Conservation (phyloP, 2,113 vertebrate species). For the Xenopus borealis region DNA sequence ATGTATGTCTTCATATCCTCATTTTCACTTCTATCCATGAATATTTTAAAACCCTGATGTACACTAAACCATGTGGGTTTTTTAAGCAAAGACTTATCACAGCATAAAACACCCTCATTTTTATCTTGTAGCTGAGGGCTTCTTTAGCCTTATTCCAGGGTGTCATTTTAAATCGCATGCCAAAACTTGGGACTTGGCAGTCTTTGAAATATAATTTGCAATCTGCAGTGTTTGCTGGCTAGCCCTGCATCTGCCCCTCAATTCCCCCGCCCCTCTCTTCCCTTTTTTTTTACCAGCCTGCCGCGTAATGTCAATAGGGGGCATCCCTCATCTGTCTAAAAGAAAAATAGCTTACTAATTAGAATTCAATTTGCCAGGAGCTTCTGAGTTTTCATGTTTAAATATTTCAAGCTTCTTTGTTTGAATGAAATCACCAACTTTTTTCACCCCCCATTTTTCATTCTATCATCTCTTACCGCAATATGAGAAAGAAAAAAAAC, state of each 20-base stretch:
- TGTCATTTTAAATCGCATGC: conserved; percentile 83
- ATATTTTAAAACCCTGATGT: conserved; percentile 92
- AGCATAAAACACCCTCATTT: conserved; percentile 73
- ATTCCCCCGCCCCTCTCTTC: conserved; percentile 12
- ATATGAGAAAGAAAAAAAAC: conserved; percentile 47
- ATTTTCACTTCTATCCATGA: conserved; percentile 85
- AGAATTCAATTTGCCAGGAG: conserved; percentile 80
- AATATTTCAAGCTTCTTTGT: conserved; percentile 79
- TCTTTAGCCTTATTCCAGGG: conserved; percentile 74
- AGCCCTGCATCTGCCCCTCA: conserved; percentile 56
- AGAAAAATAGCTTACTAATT: conserved; percentile 97
- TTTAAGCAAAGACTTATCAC: conserved; percentile 77
- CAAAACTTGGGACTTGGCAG: conserved; percentile 80
- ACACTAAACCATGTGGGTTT: conserved; percentile 76
- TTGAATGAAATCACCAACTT: conserved; percentile 83
- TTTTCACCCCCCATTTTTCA: conserved; percentile 31
- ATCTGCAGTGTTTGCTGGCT: conserved; percentile 78
- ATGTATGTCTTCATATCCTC: conserved; percentile 75
- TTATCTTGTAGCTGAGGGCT: conserved; percentile 79
- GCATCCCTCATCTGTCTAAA: conserved; percentile 98
- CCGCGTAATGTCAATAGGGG: conserved; percentile 97
- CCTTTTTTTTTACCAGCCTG: conserved; percentile 76
- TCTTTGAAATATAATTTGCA: conserved; percentile 87
- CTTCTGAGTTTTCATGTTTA: conserved; percentile 74
- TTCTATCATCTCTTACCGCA: conserved; percentile 1